Evolutionary conservation across 2,888 invertebrate species (phyloP).

Genomic region (Unio delphinus): DNA sequence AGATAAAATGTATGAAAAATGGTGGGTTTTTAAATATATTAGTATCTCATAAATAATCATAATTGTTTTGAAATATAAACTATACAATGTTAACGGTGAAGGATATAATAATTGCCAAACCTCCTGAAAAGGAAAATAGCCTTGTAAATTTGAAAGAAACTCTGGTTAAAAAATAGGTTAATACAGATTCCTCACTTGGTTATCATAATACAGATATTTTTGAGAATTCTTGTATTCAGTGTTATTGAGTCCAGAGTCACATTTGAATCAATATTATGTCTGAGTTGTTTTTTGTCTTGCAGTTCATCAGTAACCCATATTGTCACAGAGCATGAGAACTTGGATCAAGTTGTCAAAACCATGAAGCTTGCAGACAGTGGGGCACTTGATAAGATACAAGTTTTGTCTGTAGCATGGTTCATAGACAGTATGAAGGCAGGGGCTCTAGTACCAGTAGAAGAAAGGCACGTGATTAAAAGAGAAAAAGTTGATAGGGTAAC

Average conservation of each 20-base stretch:
- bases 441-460: slow-evolving; percentile 32
- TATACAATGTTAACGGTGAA: no score
- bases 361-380: slow-evolving; percentile 21
- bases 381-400: slow-evolving; percentile 19
- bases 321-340: slow-evolving; percentile 32
- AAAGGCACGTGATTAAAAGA: slow-evolving; percentile 21
- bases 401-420: slow-evolving; percentile 52
- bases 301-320: slow-evolving; percentile 28
- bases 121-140: no score
- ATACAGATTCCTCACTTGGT: no score
- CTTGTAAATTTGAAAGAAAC: no score
- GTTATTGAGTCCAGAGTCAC: neutral
- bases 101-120: no score
- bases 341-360: slow-evolving; percentile 19
- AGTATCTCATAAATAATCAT: no score
- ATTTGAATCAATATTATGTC: neutral
- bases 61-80: no score
- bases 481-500: slow-evolving; percentile 2
- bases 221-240: no score
- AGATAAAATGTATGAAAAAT: no score
- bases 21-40: no score
- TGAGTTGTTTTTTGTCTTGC: slow-evolving; percentile 4
- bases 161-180: no score
- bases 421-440: slow-evolving; percentile 52
- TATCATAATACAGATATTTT: no score